A percentile compares a stretch with the other conserved stretches of the same genome.
Evolutionary conservation across 1,140 invertebrate species (phyloP).

Genomic region (Augochlora pura): DNA sequence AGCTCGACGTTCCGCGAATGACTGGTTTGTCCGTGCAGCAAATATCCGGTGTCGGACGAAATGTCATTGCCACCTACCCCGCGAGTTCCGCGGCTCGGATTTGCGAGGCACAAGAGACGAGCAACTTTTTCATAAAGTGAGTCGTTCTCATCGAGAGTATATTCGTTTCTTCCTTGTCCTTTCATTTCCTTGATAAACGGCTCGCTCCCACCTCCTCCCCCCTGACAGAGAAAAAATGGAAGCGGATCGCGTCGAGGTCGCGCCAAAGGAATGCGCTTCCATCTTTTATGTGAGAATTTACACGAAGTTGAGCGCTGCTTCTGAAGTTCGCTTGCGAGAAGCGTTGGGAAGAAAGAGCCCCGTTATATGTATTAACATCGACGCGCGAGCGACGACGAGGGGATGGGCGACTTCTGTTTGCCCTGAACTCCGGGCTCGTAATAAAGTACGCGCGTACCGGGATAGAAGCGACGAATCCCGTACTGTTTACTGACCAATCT

Average conservation of each 20-base stretch:
- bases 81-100: too few species aligned
- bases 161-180: not conserved
- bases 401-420: not conserved
- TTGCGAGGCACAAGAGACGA: not conserved
- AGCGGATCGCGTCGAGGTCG: not conserved
- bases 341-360: not conserved
- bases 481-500: slow-evolving; percentile 43
- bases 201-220: too few species aligned
- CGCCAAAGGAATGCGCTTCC: not conserved
- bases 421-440: not conserved
- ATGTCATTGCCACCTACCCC: not conserved
- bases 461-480: slow-evolving; percentile 5
- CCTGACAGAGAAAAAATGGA: not conserved
- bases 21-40: not conserved
- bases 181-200: slow-evolving; percentile 15
- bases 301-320: not conserved
- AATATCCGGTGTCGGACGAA: not conserved
- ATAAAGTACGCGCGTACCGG: slow-evolving; percentile 2
- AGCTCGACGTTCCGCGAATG: slow-evolving; percentile 9
- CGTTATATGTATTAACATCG: slow-evolving; percentile 8
- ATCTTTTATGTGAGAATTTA: not conserved
- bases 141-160: not conserved
- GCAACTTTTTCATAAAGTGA: not conserved
- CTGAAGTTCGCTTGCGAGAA: not conserved
- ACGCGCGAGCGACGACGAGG: not conserved